A percentile compares a stretch with the other conserved stretches of the same genome.
phyloP scores from a whole-genome alignment of 2,113 vertebrate genomes.

The Vombatus ursinus region DNA sequence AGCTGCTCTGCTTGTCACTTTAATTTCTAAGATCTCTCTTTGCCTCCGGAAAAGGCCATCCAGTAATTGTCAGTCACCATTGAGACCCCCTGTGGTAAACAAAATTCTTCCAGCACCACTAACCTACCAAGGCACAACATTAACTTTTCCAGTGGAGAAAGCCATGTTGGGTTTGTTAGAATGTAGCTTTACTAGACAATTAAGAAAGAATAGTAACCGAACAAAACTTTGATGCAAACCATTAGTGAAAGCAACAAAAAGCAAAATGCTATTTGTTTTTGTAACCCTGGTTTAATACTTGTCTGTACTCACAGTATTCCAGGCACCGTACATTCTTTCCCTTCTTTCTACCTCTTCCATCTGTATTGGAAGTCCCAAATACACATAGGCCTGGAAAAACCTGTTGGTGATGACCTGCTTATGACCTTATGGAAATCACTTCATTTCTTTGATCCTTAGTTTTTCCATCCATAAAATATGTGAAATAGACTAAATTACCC shows the following conservation, averaged over 20 bases:
- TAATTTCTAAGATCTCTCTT: no score
- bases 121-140: background rate
- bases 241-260: background rate
- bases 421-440: slow-evolving; percentile 47
- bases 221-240: background rate
- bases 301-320: background rate
- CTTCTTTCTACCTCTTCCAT: background rate
- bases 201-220: background rate
- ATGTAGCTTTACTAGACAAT: background rate
- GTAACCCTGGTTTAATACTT: background rate
- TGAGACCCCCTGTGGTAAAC: background rate
- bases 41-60: no score
- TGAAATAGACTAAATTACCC: background rate
- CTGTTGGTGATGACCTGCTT: slow-evolving; percentile 30
- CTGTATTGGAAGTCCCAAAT: background rate
- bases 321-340: background rate
- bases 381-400: slow-evolving; percentile 36
- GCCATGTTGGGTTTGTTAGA: background rate
- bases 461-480: slow-evolving; percentile 35
- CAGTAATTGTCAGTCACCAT: no score
- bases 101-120: background rate
- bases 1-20: no score
- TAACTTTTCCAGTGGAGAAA: background rate
- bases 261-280: background rate
- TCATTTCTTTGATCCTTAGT: slow-evolving; percentile 14